These are phyloP conservation scores for Protobothrops flavoviridis DNA, from an alignment of 2,113 vertebrate genomes.

Conservation along the genomic window DNA sequence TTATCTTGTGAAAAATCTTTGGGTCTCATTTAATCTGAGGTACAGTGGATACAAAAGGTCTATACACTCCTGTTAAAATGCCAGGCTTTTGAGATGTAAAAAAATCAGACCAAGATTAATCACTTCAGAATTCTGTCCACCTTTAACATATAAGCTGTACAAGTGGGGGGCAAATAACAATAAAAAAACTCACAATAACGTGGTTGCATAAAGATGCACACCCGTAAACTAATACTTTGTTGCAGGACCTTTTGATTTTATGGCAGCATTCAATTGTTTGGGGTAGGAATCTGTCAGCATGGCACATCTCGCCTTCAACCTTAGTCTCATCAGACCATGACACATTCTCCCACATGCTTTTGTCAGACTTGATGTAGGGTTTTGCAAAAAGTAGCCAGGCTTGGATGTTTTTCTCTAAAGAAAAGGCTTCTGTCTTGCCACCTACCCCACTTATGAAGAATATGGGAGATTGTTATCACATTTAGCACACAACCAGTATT, in stretches of 20 bases:
- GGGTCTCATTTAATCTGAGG: background rate
- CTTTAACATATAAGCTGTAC: background rate
- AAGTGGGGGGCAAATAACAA: background rate
- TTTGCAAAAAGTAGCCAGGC: background rate
- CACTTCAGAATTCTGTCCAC: background rate
- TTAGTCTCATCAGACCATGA: background rate
- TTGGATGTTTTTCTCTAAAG: background rate
- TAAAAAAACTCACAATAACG: background rate
- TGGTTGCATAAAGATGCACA: background rate
- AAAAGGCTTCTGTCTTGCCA: background rate
- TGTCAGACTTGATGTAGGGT: background rate
- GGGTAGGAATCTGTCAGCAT: background rate
- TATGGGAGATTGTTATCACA: background rate
- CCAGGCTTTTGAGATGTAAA: background rate
- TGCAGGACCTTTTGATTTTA: background rate
- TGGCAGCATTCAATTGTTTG: background rate
- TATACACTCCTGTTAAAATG: background rate
- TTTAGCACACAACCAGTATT: background rate
- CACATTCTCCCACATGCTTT: background rate
- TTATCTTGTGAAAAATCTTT: background rate
- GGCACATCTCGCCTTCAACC: background rate
- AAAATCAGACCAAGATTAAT: background rate
- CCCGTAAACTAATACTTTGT: background rate
- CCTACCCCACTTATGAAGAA: background rate
- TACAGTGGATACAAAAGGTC: background rate